Evolutionary conservation across 1,140 invertebrate species (phyloP).

Genomic region (Habropoda laboriosa): DNA sequence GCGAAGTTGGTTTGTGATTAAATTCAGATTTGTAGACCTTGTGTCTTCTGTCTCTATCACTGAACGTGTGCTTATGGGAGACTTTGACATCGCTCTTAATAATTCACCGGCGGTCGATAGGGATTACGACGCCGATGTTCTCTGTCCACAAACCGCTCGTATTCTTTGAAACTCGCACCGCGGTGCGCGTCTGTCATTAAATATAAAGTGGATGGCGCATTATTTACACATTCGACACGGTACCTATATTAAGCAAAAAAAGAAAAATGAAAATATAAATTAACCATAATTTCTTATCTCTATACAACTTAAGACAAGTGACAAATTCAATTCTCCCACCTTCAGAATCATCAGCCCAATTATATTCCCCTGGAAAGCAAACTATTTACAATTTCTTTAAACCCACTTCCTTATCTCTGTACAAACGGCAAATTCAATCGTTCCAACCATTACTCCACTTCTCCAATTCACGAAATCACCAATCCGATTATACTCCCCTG

Average conservation of each 20-base stretch:
- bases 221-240: not conserved
- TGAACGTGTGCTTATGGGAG: conserved; percentile 21
- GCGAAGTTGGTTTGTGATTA: too few relatives aligned
- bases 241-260: not conserved
- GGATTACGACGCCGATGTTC: conserved; percentile 38
- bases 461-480: too few relatives aligned
- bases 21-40: not conserved
- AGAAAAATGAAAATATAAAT: too few relatives aligned
- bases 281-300: too few relatives aligned
- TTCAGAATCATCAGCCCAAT: too few relatives aligned
- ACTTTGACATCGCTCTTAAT: conserved; percentile 58
- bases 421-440: too few relatives aligned
- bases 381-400: too few relatives aligned
- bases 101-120: conserved; percentile 67
- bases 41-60: not conserved
- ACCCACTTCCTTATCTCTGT: too few relatives aligned
- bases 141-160: not conserved
- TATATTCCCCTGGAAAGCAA: not conserved
- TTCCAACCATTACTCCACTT: too few relatives aligned
- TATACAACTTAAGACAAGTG: too few relatives aligned
- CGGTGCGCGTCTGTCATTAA: not conserved
- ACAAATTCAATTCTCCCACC: too few relatives aligned
- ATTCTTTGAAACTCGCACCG: not conserved
- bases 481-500: too few relatives aligned
- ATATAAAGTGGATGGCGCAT: not conserved